Evolutionary conservation across 2,113 vertebrate species (phyloP), one percentile per base, ranked within the genome.

Genomic region (Leucopsar rothschildi): DNA sequence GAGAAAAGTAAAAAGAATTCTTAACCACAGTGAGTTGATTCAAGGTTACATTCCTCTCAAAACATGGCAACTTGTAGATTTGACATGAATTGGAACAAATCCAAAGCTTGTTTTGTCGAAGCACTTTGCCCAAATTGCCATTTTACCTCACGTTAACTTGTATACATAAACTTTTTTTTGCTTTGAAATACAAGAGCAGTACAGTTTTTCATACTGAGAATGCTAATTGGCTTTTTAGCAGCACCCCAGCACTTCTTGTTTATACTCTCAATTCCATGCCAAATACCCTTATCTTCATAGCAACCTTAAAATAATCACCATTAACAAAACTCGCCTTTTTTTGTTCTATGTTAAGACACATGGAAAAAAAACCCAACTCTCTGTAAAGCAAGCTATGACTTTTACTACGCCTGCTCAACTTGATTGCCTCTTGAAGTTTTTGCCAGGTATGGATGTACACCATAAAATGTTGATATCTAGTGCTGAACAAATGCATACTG

Each of bases 361-460:
- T 1, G 2, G 1, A 15, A 35, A 78, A 64, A 81, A 50, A n/a
- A 0, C 2, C 4, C 24, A 49, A n/a, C 8, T 40, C 17, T 75
- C 18, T 23, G 8, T 3, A 7, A 65, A 68, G 50, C 20, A 82
- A 45, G 15, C 28, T 9, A 69, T 11, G 19, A 81, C 13, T 93
- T 90, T 29, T 31, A 10, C n/a, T 61, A 73, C 5, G 65, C 31
- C 11, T 72, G 39, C 28, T 76, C 17, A 8, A 24, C 17, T 33
- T 60, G 27, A 71, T 6, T 56, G 49, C 7, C 20, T 28, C 23
- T 37, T 10, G 76, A 87, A 16, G 5, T 31, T 87, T 69, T 50
- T 37, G 10, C 33, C 53, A 53, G 22, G 15, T 40, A 68, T 0
- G 2, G 27, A 35, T 31, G 11, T 56, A 66, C 23, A 65, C 10